Evolutionary conservation across 2,113 vertebrate species (phyloP).

Genomic region (Dasyornis broadbenti): DNA sequence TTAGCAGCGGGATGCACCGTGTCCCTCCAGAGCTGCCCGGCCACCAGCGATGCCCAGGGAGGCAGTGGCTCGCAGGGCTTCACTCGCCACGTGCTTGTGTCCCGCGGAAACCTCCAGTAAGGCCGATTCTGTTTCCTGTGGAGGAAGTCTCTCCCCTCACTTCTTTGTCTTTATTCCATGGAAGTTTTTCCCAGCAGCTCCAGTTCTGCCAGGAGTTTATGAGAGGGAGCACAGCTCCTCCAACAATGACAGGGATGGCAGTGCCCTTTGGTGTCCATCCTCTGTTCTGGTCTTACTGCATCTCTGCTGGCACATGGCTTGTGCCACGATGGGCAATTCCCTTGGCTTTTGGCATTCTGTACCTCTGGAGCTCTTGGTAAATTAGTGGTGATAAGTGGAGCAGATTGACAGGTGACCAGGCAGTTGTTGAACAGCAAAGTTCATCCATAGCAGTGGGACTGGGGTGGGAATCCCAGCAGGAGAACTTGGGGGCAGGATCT

Average conservation of each 20-base stretch:
- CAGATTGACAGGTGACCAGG: not conserved
- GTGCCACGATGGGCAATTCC: not conserved
- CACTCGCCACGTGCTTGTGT: not conserved
- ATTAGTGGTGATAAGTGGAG: not conserved
- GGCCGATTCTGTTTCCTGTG: fast-evolving
- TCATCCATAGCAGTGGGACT: fast-evolving
- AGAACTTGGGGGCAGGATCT: not conserved
- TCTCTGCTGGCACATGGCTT: fast-evolving
- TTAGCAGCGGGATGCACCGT: fast-evolving
- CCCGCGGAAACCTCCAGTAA: not conserved
- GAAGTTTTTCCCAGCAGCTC: not conserved
- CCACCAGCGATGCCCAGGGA: fast-evolving
- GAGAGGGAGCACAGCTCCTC: not conserved
- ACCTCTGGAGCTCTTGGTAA: not conserved
- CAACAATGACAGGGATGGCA: fast-evolving
- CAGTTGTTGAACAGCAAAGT: fast-evolving
- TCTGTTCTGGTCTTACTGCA: fast-evolving
- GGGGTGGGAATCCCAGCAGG: fast-evolving
- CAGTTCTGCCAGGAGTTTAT: not conserved
- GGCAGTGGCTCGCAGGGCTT: not conserved
- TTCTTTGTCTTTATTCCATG: not conserved
- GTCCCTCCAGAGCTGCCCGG: not conserved
- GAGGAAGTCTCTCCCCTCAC: fast-evolving
- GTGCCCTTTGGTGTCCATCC: not conserved
- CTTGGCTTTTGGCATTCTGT: not conserved